These are phyloP conservation scores for Formica selysi DNA, from an alignment of 1,140 invertebrate species.

Conservation along the genomic window DNA sequence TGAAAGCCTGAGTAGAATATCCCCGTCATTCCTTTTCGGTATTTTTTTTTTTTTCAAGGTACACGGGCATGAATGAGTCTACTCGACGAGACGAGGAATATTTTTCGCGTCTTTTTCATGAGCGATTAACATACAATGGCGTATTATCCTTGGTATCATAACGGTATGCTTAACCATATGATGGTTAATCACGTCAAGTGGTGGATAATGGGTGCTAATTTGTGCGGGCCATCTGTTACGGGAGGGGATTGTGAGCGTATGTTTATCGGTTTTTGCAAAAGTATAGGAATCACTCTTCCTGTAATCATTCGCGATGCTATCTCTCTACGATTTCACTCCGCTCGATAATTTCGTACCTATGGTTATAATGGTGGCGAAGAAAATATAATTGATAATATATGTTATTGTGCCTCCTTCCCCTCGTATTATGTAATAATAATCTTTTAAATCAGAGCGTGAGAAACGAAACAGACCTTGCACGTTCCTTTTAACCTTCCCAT, in stretches of 20 bases:
- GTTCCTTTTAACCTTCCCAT: not conserved
- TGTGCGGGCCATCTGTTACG: constrained; percentile 53
- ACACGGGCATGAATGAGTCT: constrained; percentile 35
- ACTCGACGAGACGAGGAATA: constrained; percentile 24
- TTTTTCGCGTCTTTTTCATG: constrained; percentile 51
- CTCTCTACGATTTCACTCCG: constrained; percentile 23
- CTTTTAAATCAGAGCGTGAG: constrained; percentile 41
- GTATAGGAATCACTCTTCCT: constrained; percentile 54
- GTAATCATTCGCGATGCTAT: constrained; percentile 65
- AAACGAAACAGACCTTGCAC: not conserved
- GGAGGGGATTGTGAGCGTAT: constrained; percentile 13
- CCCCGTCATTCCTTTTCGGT: not conserved
- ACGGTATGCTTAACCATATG: constrained; percentile 23
- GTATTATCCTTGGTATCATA: constrained; percentile 31
- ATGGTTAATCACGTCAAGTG: constrained; percentile 65
- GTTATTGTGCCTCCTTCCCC: not conserved
- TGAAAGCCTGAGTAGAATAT: constrained; percentile 53
- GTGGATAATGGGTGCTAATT: constrained; percentile 69
- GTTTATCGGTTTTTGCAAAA: constrained; percentile 59
- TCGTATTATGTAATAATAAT: not conserved
- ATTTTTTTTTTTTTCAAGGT: not conserved
- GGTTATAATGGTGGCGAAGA: not conserved
- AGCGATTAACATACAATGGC: constrained; percentile 66
- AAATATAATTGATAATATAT: constrained; percentile 6
- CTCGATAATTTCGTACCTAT: not conserved